Base-by-base conservation (phyloP, 1,140 invertebrate genomes). In the Coptotermes formosanus region DNA sequence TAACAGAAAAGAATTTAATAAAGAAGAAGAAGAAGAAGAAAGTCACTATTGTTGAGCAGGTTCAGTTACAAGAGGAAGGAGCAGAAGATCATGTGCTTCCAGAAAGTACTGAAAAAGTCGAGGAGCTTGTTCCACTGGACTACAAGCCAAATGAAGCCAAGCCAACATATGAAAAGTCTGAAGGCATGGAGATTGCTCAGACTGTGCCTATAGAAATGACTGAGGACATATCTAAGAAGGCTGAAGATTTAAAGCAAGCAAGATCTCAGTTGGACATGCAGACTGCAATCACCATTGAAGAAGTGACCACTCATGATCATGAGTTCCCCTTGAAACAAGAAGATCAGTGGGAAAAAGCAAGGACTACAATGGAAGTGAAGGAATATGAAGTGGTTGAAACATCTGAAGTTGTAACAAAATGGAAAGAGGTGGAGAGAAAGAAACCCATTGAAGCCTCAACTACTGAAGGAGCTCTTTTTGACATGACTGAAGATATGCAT, bases 341-440 rank as follows among this genome's bases (percentile, higher is more conserved):
- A 52, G 48, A 83, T 44, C 43, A 25, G 1, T 52, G 12, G 25
- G 3, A 32, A 52, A 83, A 43, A 32, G 82, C 82, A 45, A 83
- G 16, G 32, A 0, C 88, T 1, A 86, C 87, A 86, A 86, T 87
- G 30, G 87, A 87, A 21, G 86, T 87, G 84, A 69, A 85, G 86
- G 88, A 55, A 88, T 89, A 87, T 32, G 85, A 87, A 64, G 84
- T 85, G 55, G 85, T 30, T 2, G 82, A 89, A 86, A 87, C 87
- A 89, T 87, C 87, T 25, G 88, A 87, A 87, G 86, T 81, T 83
- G 75, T 86, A 81, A 87, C 87, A 86, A 86, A 85, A 48, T 84
- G 82, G 19, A 85, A 86, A n/a, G 85, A 85, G 44, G 25, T n/a
- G 23, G 84, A 88, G 21, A 86, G 25, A 85, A 64, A 64, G 11